Percentiles rank a stretch among this genome's conserved stretches.
These are phyloP conservation scores for Oscheius sp. DNA, from an alignment of 1,140 invertebrate genomes.

Conservation along the genomic window DNA sequence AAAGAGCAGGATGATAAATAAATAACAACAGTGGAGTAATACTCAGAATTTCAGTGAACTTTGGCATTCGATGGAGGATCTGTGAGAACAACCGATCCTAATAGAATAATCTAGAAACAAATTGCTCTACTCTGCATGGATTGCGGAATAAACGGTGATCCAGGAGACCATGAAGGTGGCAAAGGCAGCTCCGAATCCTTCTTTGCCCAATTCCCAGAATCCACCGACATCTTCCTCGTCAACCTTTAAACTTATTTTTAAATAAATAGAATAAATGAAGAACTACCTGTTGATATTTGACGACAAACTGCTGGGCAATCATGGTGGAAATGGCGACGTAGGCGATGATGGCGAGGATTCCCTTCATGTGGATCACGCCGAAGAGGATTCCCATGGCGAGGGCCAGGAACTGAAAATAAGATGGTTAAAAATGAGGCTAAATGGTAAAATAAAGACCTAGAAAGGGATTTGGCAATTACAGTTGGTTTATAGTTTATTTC, in stretches of 20 bases:
- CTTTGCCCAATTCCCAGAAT: conserved; percentile 60
- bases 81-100: too few relatives aligned
- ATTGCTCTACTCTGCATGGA: too few relatives aligned
- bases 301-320: conserved; percentile 51
- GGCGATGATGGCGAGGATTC: conserved; percentile 49
- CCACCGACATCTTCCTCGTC: conserved; percentile 58
- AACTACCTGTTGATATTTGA: conserved; percentile 51
- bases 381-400: conserved; percentile 50
- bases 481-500: too few relatives aligned
- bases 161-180: conserved; percentile 60
- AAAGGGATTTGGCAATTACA: too few relatives aligned
- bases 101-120: too few relatives aligned
- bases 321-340: conserved; percentile 51
- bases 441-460: not conserved
- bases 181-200: conserved; percentile 58
- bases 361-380: conserved; percentile 51
- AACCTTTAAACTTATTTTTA: conserved; percentile 52
- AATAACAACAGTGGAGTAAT: too few relatives aligned
- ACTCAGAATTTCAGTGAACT: too few relatives aligned
- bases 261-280: too few relatives aligned
- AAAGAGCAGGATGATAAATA: too few relatives aligned
- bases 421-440: not conserved
- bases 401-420: conserved; percentile 38
- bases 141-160: conserved; percentile 50
- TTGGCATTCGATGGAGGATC: too few relatives aligned